These are phyloP conservation scores for Oreocharis arfaki DNA, from an alignment of 2,113 vertebrate genomes.

Conservation along the genomic window DNA sequence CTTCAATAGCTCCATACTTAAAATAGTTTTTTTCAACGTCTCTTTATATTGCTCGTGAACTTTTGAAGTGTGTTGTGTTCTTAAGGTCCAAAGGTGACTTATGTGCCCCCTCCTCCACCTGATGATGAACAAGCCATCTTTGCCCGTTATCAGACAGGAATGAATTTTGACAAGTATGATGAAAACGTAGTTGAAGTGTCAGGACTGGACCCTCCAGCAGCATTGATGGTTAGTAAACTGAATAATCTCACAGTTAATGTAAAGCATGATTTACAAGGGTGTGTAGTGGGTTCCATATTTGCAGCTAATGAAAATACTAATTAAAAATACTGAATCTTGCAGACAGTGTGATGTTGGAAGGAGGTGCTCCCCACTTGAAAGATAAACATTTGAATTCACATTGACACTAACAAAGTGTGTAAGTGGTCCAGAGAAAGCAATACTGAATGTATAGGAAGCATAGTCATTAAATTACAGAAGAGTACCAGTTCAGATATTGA, in stretches of 20 bases:
- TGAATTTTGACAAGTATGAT: constrained; percentile 95
- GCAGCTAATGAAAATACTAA: not conserved
- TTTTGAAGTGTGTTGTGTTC: not conserved
- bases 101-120: constrained; percentile 85
- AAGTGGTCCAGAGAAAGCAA: not conserved
- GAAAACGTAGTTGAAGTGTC: constrained; percentile 85
- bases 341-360: not conserved
- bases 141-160: constrained; percentile 82
- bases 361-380: not conserved
- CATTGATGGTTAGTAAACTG: constrained; percentile 79
- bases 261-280: not conserved
- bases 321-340: not conserved
- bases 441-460: not conserved
- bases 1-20: not conserved
- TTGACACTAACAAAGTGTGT: not conserved
- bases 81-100: constrained; percentile 84
- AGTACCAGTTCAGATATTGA: not conserved
- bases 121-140: constrained; percentile 86
- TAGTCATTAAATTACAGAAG: not conserved
- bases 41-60: not conserved
- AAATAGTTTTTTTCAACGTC: not conserved
- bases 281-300: not conserved
- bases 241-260: not conserved
- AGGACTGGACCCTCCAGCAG: constrained; percentile 80
- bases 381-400: not conserved